Evolutionary conservation across 2,797 vertebrate genomes (phyloP).

Genomic region (Neostethus bicornis): DNA sequence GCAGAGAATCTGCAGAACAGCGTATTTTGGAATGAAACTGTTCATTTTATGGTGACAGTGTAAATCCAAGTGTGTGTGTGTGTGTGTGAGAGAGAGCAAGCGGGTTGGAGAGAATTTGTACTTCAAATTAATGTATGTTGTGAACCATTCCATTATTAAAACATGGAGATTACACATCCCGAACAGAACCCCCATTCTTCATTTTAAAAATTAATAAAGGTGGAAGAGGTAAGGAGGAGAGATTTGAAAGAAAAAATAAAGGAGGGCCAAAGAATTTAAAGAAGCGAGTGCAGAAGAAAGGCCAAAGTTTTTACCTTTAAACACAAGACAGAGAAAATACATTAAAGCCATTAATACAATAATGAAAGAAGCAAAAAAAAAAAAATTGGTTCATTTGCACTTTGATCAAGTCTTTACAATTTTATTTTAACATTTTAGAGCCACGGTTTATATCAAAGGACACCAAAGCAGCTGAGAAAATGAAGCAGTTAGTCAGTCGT

Average conservation of each 20-base stretch:
- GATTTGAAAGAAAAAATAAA: not conserved
- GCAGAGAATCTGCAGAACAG: not conserved
- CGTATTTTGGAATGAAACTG: not conserved
- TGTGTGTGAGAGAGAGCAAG: no score
- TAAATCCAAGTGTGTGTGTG: not conserved
- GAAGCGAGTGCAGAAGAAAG: slow-evolving; percentile 13
- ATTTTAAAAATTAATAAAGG: slow-evolving; percentile 55
- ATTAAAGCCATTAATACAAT: slow-evolving; percentile 56
- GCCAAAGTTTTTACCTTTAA: slow-evolving; percentile 29
- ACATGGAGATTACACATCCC: slow-evolving; percentile 65
- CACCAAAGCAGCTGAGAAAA: slow-evolving; percentile 1
- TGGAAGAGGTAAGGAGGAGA: slow-evolving; percentile 24
- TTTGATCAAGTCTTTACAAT: no score
- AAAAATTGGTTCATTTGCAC: not conserved
- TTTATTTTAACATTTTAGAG: no score
- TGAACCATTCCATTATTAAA: slow-evolving; percentile 56
- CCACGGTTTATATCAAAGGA: not conserved
- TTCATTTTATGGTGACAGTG: not conserved
- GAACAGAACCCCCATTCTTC: slow-evolving; percentile 46
- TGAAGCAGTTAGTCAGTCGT: no score
- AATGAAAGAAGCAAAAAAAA: slow-evolving; percentile 31
- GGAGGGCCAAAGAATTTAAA: slow-evolving; percentile 13
- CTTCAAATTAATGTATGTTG: slow-evolving; percentile 42
- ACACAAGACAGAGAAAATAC: slow-evolving; percentile 30
- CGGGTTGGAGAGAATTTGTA: not conserved